A percentile compares a stretch with the other conserved stretches of the same genome.
These are phyloP conservation scores for Philhelius pedissequus DNA, from an alignment of 2,888 invertebrate genomes.

Conservation along the genomic window DNA sequence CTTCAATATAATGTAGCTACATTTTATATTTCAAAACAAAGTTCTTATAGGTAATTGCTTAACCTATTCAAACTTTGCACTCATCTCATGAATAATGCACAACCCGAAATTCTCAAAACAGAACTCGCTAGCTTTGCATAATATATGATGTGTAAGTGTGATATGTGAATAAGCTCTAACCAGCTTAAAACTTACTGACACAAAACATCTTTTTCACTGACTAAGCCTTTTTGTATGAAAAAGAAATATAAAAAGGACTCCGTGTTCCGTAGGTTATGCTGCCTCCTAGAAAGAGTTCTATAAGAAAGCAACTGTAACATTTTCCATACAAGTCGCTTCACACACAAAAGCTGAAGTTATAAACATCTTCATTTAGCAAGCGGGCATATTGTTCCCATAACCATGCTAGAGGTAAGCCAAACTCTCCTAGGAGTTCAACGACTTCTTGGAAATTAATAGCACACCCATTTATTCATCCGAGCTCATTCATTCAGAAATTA, in stretches of 20 bases:
- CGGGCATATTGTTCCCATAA: background rate
- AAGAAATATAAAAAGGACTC: background rate
- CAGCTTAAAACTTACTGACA: background rate
- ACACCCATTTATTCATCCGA: constrained; percentile 13
- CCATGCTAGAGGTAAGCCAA: background rate
- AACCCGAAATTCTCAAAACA: too few species aligned
- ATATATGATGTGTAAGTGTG: background rate
- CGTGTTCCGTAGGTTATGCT: background rate
- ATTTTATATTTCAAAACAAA: too few species aligned
- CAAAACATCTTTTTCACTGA: background rate
- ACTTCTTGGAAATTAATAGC: constrained; percentile 24
- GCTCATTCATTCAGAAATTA: constrained; percentile 33
- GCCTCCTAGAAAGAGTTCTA: background rate
- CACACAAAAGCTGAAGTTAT: background rate
- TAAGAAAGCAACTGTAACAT: background rate
- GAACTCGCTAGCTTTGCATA: too few species aligned
- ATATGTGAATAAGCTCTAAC: background rate
- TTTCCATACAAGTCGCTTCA: background rate
- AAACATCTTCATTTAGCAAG: background rate
- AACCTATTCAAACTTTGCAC: too few species aligned
- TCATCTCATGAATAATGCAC: too few species aligned
- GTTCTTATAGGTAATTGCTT: too few species aligned
- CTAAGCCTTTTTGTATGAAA: background rate
- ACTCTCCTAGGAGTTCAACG: constrained; percentile 25
- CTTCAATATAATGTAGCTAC: too few species aligned